A percentile compares a stretch with the other conserved stretches of the same genome.
phyloP scores from a whole-genome alignment of 1,140 invertebrate genomes.

The Steinernema feltiae region DNA sequence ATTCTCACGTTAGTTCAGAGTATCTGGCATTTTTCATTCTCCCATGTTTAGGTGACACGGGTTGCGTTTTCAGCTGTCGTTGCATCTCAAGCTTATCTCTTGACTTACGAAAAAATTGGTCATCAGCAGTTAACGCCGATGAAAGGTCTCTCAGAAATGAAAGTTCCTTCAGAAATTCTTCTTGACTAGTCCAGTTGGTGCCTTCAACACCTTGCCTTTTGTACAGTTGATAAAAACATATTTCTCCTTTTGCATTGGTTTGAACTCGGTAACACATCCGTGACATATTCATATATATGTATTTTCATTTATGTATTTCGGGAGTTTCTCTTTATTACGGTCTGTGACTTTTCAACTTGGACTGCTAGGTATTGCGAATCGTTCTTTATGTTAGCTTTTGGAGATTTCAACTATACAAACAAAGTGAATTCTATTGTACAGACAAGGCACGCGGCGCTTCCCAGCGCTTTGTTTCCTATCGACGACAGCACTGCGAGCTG shows the following conservation, averaged over 20 bases:
- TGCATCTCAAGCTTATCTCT: neutral
- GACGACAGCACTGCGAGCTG: constrained; percentile 4
- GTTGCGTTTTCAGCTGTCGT: neutral
- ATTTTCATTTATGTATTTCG: neutral
- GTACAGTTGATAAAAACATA: too few species aligned
- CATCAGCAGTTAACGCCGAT: neutral
- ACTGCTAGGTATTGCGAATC: too few species aligned
- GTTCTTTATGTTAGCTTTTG: neutral
- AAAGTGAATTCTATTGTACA: neutral
- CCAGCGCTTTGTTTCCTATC: neutral
- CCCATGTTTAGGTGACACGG: neutral
- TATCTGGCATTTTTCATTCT: neutral
- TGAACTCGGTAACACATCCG: too few species aligned
- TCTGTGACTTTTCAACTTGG: neutral
- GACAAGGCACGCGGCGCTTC: neutral
- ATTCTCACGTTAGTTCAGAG: neutral
- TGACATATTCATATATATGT: too few species aligned
- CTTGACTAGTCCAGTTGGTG: neutral
- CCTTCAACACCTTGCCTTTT: neutral
- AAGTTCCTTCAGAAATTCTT: neutral
- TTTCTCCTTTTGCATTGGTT: too few species aligned
- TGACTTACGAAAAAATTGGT: neutral
- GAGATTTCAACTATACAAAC: neutral
- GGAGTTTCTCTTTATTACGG: neutral
- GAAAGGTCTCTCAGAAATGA: neutral